Base-by-base conservation (phyloP, 2,113 vertebrate species). In the Seriola dumerili region DNA sequence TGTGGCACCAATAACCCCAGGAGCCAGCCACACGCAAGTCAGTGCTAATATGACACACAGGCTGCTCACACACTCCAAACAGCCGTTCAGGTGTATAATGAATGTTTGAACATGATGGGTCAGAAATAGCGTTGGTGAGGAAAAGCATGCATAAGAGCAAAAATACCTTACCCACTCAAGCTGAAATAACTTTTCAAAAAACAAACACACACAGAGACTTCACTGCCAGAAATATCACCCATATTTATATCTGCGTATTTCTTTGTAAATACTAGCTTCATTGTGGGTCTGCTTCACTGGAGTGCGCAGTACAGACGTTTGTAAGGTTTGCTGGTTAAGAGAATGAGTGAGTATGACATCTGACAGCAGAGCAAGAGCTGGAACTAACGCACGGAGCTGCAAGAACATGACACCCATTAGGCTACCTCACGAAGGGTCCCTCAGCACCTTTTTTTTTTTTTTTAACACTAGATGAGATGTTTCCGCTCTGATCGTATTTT, bases 61-160 rank as follows among this genome's bases (percentile, higher is more conserved):
- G 62, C 40, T 48, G 44, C 79, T 72, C 63, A 36, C 52, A 62
- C 38, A 40, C 54, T 74, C 0, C 0, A 32, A 59, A 61, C 50
- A 68, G 61, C 40, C 38, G 29, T 69, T 75, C 58, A 69, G 74
- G 59, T 79, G 67, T 58, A 7, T 55, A 59, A 73, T 74, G 68
- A 74, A 81, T 71, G 81, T 84, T 84, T 80, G 48, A 88, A 86
- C 25, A 68, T 38, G 64, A 79, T 14, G n/a, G 36, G 7, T 64
- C 61, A 63, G 57, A 78, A 87, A 85, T 85, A 36, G 19, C 52
- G 3, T 57, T 14, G 29, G 40, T 34, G 63, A 23, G 63, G 10
- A 76, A 46, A 23, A 75, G 25, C 54, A 55, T 74, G 71, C 59
- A 67, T n/a, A n/a, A 54, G 69, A 48, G 23, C 52, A 48, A 76